phyloP scores from a whole-genome alignment of 2,113 vertebrate species.

The Erythrolamprus reginae region DNA sequence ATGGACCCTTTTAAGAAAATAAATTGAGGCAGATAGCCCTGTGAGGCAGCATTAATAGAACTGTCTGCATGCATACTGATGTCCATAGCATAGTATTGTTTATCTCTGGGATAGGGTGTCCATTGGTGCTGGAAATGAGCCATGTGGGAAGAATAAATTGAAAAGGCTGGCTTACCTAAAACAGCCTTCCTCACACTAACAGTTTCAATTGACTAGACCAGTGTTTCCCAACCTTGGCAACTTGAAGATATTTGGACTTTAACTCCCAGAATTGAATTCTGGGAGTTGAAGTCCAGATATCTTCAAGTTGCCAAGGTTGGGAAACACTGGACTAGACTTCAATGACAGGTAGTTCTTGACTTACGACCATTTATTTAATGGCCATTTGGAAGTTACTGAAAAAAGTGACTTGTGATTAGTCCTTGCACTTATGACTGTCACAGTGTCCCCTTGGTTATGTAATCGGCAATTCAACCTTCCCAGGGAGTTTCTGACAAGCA shows the following conservation, averaged over 20 bases:
- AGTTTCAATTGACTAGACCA: neutral
- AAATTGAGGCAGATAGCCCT: neutral
- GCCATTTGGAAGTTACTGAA: neutral
- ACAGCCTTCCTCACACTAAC: neutral
- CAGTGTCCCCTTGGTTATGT: too few species aligned
- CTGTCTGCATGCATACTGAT: neutral
- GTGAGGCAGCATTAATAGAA: neutral
- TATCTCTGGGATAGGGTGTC: neutral
- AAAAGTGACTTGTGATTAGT: too few species aligned
- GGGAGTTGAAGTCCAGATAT: too few species aligned
- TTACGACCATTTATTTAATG: neutral
- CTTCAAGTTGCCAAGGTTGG: too few species aligned
- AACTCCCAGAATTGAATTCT: too few species aligned
- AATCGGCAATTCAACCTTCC: too few species aligned
- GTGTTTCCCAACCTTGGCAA: too few species aligned
- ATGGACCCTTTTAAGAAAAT: neutral
- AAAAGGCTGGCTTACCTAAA: neutral
- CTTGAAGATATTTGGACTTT: too few species aligned
- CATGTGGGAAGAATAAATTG: neutral
- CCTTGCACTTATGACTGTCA: too few species aligned
- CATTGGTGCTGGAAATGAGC: neutral
- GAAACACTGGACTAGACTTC: too few species aligned
- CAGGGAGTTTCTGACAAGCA: too few species aligned
- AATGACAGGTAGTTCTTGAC: neutral
- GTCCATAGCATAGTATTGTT: neutral